These are phyloP conservation scores for Rhinella marina DNA, from an alignment of 2,797 vertebrate genomes.

Conservation along the genomic window DNA sequence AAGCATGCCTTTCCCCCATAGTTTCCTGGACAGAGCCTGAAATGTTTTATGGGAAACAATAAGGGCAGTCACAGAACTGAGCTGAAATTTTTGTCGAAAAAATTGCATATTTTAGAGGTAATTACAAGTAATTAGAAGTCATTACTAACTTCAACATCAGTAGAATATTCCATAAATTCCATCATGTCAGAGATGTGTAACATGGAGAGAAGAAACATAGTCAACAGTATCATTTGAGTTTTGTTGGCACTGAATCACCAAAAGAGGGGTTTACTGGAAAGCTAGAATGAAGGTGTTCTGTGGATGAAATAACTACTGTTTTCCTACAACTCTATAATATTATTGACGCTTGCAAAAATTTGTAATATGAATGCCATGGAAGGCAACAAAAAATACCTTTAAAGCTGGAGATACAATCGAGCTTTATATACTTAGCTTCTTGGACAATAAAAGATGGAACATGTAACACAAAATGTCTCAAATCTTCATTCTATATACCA, in stretches of 20 bases:
- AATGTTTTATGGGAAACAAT: neutral
- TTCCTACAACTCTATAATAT: neutral
- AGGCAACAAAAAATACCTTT: neutral
- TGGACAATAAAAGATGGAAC: neutral
- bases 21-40: neutral
- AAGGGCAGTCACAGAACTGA: neutral
- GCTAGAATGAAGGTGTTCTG: neutral
- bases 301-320: neutral
- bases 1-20: neutral
- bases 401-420: neutral
- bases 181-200: neutral
- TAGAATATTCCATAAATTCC: neutral
- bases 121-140: neutral
- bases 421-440: neutral
- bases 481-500: neutral
- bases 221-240: neutral
- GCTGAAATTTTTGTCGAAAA: neutral
- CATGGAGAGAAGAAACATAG: neutral
- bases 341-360: neutral
- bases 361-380: neutral
- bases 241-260: neutral
- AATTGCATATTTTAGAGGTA: neutral
- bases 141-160: neutral
- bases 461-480: neutral
- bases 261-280: neutral